A percentile compares a stretch with the other conserved stretches of the same genome.
These are phyloP conservation scores for Octodon degus DNA, from an alignment of 2,113 vertebrate species.

Conservation along the genomic window DNA sequence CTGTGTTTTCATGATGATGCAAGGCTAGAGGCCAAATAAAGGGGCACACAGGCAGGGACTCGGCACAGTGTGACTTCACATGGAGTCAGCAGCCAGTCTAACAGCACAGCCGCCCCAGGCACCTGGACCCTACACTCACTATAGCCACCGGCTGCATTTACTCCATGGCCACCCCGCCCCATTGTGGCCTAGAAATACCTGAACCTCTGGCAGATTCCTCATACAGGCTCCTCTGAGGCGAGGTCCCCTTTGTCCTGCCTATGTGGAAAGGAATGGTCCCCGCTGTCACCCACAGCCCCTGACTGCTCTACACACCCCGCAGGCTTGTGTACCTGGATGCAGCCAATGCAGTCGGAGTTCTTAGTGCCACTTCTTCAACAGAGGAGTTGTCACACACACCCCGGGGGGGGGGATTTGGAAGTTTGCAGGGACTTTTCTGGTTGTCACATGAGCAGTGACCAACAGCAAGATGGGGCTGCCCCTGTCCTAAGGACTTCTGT, in stretches of 20 bases:
- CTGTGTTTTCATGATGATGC: accelerated
- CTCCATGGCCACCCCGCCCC: neutral
- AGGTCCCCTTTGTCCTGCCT: neutral
- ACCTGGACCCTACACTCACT: neutral
- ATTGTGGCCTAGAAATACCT: neutral
- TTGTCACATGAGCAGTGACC: neutral
- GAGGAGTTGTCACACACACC: neutral
- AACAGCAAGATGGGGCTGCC: neutral
- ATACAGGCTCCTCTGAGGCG: neutral
- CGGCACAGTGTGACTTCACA: neutral
- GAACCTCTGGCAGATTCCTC: neutral
- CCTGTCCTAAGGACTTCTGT: neutral
- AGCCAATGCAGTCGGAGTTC: neutral
- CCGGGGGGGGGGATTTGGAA: neutral
- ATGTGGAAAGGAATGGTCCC: neutral
- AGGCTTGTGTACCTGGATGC: neutral
- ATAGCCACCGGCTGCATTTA: neutral
- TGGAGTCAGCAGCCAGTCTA: neutral
- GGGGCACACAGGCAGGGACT: accelerated
- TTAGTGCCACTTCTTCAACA: neutral
- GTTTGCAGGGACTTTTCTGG: neutral
- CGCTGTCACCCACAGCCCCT: accelerated
- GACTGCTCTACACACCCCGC: neutral
- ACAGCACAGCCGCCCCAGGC: neutral
- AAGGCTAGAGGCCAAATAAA: accelerated